A percentile compares a stretch with the other conserved stretches of the same genome.
phyloP scores from a whole-genome alignment of 1,140 invertebrate genomes.

The Pogonus chalceus region DNA sequence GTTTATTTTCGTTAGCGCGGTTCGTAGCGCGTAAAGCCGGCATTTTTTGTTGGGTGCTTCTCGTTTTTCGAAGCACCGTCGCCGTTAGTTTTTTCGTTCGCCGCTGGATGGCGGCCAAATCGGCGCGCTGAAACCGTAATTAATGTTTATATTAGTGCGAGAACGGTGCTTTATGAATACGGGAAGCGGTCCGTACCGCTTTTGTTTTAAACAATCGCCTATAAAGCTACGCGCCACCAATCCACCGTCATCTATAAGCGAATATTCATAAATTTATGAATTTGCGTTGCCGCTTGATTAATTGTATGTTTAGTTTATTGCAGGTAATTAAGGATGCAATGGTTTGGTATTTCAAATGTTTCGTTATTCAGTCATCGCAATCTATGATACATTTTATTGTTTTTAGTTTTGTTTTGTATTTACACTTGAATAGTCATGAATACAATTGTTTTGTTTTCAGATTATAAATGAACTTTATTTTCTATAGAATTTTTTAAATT shows the following conservation, averaged over 20 bases:
- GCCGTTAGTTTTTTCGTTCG: background rate
- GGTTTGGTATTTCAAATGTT: background rate
- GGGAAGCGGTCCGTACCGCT: background rate
- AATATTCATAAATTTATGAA: background rate
- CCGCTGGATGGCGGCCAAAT: background rate
- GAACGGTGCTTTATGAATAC: background rate
- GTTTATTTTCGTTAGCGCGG: background rate
- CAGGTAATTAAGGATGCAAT: background rate
- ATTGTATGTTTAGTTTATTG: background rate
- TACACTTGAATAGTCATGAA: too few relatives aligned
- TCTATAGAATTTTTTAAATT: too few relatives aligned
- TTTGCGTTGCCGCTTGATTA: background rate
- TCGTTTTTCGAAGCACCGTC: background rate
- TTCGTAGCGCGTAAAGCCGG: background rate
- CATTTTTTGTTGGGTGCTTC: background rate
- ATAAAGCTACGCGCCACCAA: background rate
- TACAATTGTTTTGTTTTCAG: too few relatives aligned
- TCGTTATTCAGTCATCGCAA: too few relatives aligned
- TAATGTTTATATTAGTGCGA: conserved; percentile 4
- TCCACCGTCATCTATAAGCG: too few relatives aligned
- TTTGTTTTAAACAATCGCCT: conserved; percentile 4
- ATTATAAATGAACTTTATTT: too few relatives aligned
- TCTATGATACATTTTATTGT: too few relatives aligned
- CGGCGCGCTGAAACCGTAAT: conserved; percentile 2
- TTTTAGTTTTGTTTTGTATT: too few relatives aligned